phyloP scores from a whole-genome alignment of 2,113 vertebrate genomes.

The Blennius ocellaris region DNA sequence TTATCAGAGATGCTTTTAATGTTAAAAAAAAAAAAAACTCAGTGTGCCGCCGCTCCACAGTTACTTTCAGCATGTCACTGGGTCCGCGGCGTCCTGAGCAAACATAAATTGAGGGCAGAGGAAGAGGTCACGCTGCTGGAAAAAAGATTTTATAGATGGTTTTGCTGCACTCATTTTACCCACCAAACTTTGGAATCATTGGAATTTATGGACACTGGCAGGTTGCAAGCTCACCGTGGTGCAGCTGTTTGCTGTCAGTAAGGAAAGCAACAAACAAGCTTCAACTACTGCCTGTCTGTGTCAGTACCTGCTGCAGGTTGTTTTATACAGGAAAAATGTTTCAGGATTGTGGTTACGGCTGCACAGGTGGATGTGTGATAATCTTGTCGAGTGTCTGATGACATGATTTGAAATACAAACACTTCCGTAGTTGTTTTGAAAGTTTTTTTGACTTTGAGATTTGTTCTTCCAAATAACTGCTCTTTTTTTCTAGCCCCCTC shows the following conservation, averaged over 20 bases:
- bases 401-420: too few species aligned
- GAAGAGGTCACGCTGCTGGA: background rate
- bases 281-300: background rate
- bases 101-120: background rate
- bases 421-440: too few species aligned
- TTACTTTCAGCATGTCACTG: background rate
- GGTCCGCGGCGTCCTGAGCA: background rate
- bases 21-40: background rate
- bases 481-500: too few species aligned
- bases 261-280: constrained; percentile 19
- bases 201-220: constrained; percentile 6
- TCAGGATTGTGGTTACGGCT: too few species aligned
- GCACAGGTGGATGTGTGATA: too few species aligned
- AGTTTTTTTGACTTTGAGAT: too few species aligned
- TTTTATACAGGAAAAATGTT: background rate
- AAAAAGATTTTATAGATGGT: constrained; percentile 21
- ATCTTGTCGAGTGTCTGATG: too few species aligned
- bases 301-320: background rate
- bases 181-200: constrained; percentile 16
- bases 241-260: constrained; percentile 21
- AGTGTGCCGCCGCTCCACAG: constrained; percentile 3
- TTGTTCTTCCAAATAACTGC: too few species aligned
- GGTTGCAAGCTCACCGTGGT: background rate
- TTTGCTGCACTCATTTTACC: background rate
- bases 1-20: background rate